Conservation (phyloP, 2,113 vertebrate genomes). For the Ellobius talpinus region DNA sequence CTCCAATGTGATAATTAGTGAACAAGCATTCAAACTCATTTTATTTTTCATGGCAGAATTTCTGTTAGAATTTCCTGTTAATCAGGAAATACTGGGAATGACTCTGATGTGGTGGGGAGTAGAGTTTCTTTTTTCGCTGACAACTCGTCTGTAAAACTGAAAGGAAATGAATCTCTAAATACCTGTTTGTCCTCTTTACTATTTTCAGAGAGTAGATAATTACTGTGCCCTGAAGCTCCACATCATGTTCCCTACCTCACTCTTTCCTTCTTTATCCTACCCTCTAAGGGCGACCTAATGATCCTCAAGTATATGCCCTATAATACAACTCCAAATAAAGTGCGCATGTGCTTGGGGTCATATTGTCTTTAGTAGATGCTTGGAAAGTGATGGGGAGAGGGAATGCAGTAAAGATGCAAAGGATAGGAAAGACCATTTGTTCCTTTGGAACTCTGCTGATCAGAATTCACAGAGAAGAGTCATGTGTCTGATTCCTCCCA, state of each 20-base stretch:
- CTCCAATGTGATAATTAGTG: conserved; percentile 56
- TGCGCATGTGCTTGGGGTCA: background rate
- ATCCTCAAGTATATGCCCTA: background rate
- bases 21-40: conserved; percentile 8
- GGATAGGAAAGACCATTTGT: background rate
- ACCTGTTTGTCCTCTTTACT: background rate
- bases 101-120: background rate
- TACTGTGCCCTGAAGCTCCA: conserved; percentile 7
- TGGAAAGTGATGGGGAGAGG: background rate
- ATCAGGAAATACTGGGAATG: conserved; percentile 28
- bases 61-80: conserved; percentile 54
- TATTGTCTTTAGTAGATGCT: background rate
- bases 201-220: conserved; percentile 54
- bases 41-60: conserved; percentile 58
- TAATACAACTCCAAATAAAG: background rate
- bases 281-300: background rate
- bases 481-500: background rate
- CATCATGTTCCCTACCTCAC: background rate
- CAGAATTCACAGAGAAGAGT: background rate
- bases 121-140: background rate
- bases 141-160: conserved; percentile 63
- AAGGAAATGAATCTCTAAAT: conserved; percentile 45
- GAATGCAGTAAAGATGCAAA: background rate
- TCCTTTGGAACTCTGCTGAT: background rate
- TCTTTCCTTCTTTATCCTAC: background rate